Evolutionary conservation across 1,140 invertebrate genomes (phyloP).

Genomic region (Neoseiulus cucumeris): DNA sequence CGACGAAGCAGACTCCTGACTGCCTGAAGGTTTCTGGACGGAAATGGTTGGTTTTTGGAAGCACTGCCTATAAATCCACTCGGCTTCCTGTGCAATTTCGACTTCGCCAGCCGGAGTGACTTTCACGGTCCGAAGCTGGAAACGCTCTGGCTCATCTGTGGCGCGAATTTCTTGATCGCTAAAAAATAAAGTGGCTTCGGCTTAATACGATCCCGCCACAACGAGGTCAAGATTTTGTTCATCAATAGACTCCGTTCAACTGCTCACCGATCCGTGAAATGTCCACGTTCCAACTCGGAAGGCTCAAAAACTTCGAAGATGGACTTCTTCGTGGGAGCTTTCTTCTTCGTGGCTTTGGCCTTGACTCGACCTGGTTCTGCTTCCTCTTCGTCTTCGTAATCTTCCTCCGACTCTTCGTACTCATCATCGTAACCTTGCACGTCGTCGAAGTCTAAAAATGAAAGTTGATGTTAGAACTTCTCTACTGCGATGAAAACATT

Average conservation of each 20-base stretch:
- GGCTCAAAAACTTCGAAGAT: constrained; percentile 82
- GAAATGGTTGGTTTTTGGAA: constrained; percentile 66
- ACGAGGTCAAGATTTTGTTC: too few relatives aligned
- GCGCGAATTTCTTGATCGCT: constrained; percentile 15
- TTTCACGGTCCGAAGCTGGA: constrained; percentile 62
- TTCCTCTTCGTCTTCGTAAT: constrained; percentile 50
- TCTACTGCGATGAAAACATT: not conserved
- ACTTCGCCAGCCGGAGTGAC: constrained; percentile 48
- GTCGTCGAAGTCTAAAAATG: constrained; percentile 58
- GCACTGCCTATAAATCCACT: constrained; percentile 91
- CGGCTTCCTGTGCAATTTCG: constrained; percentile 83
- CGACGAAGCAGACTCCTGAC: constrained; percentile 15
- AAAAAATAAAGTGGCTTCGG: not conserved
- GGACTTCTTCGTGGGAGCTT: constrained; percentile 61
- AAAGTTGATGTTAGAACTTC: not conserved
- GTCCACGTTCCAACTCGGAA: constrained; percentile 80
- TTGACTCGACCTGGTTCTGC: constrained; percentile 36
- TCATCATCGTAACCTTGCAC: constrained; percentile 73
- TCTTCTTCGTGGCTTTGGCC: constrained; percentile 30
- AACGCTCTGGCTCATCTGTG: constrained; percentile 32
- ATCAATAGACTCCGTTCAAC: constrained; percentile 67
- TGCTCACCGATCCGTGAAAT: constrained; percentile 56
- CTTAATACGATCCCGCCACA: not conserved
- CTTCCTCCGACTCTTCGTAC: constrained; percentile 59
- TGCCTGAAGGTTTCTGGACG: constrained; percentile 36